These are phyloP conservation scores for Macropodus opercularis DNA, from an alignment of 2,797 vertebrate genomes.

Conservation along the genomic window DNA sequence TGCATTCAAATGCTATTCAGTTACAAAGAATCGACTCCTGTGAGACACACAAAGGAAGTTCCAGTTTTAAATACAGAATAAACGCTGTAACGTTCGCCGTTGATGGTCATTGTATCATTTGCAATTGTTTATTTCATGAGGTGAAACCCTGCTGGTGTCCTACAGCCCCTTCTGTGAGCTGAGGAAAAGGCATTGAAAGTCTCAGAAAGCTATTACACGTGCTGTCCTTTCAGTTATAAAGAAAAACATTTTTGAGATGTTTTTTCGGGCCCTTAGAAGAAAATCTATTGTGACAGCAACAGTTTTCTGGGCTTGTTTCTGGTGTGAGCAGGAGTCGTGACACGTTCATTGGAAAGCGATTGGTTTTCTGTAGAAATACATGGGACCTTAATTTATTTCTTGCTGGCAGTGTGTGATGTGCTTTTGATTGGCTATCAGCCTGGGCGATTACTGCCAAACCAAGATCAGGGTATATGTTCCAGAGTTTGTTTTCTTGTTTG, in stretches of 20 bases:
- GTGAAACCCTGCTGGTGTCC: not conserved
- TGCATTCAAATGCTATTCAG: too few species aligned
- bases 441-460: slow-evolving; percentile 49
- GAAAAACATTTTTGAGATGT: slow-evolving; percentile 22
- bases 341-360: slow-evolving; percentile 27
- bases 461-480: slow-evolving; percentile 32
- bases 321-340: slow-evolving; percentile 1
- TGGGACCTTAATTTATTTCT: slow-evolving; percentile 57
- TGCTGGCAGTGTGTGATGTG: slow-evolving; percentile 25
- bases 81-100: too few species aligned
- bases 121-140: too few species aligned
- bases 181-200: not conserved
- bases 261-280: slow-evolving; percentile 21
- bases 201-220: slow-evolving; percentile 24
- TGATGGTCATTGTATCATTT: too few species aligned
- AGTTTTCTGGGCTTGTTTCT: slow-evolving; percentile 12
- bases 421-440: slow-evolving; percentile 58
- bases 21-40: too few species aligned
- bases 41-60: too few species aligned
- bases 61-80: too few species aligned
- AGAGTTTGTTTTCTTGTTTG: slow-evolving; percentile 33
- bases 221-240: slow-evolving; percentile 33
- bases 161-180: slow-evolving; percentile 21
- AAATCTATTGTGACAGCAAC: slow-evolving; percentile 41
- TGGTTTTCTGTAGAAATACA: slow-evolving; percentile 40